Conservation (phyloP, 2,888 invertebrate genomes). For the Dicyrtomina minuta region DNA sequence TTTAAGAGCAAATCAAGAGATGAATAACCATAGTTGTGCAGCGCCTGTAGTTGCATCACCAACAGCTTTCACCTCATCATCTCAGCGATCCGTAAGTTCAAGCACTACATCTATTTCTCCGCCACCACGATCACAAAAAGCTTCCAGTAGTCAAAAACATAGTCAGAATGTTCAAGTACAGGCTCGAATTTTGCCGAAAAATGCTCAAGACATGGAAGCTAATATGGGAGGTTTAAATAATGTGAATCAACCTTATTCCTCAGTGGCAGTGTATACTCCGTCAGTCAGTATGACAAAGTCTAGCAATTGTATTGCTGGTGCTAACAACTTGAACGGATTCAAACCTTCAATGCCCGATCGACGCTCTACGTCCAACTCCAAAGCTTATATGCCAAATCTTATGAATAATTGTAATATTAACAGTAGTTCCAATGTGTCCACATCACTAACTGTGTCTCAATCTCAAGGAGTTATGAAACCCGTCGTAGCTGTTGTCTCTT, state of each 20-base stretch:
- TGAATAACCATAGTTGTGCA: constrained; percentile 4
- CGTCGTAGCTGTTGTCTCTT: not conserved
- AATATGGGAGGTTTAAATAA: constrained; percentile 6
- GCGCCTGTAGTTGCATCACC: not conserved
- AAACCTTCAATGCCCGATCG: not conserved
- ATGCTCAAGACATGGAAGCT: constrained; percentile 25
- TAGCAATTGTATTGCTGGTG: constrained; percentile 15
- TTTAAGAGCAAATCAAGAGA: constrained; percentile 7
- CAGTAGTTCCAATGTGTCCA: not conserved
- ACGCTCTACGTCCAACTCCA: not conserved
- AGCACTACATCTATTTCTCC: constrained; percentile 29
- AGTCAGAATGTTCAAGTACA: constrained; percentile 31
- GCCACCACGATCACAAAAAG: constrained; percentile 24
- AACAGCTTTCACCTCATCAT: not conserved
- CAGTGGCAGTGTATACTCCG: constrained; percentile 19
- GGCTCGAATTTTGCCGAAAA: constrained; percentile 24
- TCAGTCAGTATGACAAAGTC: not conserved
- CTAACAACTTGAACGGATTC: constrained; percentile 1
- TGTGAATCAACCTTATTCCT: constrained; percentile 14
- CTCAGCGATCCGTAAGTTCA: constrained; percentile 24
- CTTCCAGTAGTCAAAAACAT: constrained; percentile 24
- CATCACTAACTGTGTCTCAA: not conserved
- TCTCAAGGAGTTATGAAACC: not conserved
- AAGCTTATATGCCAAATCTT: not conserved
- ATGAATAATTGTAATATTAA: constrained; percentile 15